Evolutionary conservation across 2,888 invertebrate species (phyloP), one percentile per base, ranked within the genome.

Genomic region (Lepidochrysops patricia): DNA sequence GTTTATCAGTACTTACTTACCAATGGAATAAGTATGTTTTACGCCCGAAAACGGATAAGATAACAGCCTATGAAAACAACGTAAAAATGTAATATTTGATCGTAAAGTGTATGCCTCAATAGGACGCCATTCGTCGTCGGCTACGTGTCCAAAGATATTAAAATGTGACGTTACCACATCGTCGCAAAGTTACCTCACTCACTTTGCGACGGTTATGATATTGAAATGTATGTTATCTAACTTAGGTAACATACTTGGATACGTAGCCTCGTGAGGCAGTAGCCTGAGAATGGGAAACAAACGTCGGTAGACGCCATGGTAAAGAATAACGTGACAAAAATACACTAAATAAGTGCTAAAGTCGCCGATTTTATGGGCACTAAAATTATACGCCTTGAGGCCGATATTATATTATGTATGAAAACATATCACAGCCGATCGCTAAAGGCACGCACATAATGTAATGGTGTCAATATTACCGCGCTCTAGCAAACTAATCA

Each of bases 351-450:
- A 50, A 50, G 13, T 9, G 19, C 43, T 19, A 43, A 43, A 26
- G 2, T 13, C 27, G 2, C 15, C 52, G 26, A 52, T 27, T 52
- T 52, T 27, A 52, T 12, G 52, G 4, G 52, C 52, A 52, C 52
- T 52, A 15, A 52, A 52, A 26, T 52, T 52, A 52, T 52, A 26
- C 2, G 2, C 2, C 52, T 52, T 26, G 13, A 15, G 26, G 26
- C 26, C 26, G 27, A 43, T 43, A 43, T 43, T 52, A 13, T 52
- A 26, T 52, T 26, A 15, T 27, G 13, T 52, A 27, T 52, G 52
- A 52, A 52, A 29, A 52, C 52, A 52, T 52, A 52, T 52, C 52
- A 52, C 27, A 52, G 27, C 13, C 25, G 52, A 52, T 52, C 27
- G 27, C 26, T 52, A 52, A 52, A 26, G 52, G 52, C 15, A 1